Percentiles rank a stretch among this genome's conserved stretches.
Evolutionary conservation across 2,113 vertebrate genomes (phyloP).

Genomic region (Sorex araneus): DNA sequence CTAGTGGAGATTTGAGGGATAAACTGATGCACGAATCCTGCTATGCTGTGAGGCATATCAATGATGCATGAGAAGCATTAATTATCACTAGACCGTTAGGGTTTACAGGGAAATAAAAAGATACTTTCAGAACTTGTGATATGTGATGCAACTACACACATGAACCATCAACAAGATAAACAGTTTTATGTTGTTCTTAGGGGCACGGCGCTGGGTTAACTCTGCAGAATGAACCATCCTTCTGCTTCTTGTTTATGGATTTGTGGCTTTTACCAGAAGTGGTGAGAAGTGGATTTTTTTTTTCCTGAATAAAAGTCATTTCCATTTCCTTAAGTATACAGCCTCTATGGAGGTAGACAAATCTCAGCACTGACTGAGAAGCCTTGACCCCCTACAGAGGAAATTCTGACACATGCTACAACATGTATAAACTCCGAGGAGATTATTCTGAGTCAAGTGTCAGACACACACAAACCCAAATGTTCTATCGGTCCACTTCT

Average conservation of each 20-base stretch:
- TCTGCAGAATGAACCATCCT: conserved; percentile 17
- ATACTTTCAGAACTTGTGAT: conserved; percentile 18
- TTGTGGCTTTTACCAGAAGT: not conserved
- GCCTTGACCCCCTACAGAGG: too few relatives aligned
- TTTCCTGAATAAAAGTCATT: not conserved
- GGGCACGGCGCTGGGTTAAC: not conserved
- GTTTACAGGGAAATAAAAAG: not conserved
- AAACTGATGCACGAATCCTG: not conserved
- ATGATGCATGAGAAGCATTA: conserved; percentile 46
- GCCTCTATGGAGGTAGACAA: too few relatives aligned
- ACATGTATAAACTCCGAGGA: not conserved
- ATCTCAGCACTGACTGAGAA: too few relatives aligned
- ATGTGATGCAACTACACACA: not conserved
- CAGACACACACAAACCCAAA: not conserved
- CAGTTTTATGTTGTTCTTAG: not conserved
- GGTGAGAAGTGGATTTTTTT: not conserved
- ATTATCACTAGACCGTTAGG: conserved; percentile 34
- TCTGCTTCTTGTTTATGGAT: conserved; percentile 14
- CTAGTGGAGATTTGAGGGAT: conserved; percentile 33
- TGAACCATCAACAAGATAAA: not conserved
- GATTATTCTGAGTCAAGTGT: not conserved
- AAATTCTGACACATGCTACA: not conserved
- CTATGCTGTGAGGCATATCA: conserved; percentile 39
- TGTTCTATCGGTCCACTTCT: not conserved
- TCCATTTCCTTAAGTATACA: too few relatives aligned